Conservation (phyloP, 2,113 vertebrate species). For the Neotragus moschatus region DNA sequence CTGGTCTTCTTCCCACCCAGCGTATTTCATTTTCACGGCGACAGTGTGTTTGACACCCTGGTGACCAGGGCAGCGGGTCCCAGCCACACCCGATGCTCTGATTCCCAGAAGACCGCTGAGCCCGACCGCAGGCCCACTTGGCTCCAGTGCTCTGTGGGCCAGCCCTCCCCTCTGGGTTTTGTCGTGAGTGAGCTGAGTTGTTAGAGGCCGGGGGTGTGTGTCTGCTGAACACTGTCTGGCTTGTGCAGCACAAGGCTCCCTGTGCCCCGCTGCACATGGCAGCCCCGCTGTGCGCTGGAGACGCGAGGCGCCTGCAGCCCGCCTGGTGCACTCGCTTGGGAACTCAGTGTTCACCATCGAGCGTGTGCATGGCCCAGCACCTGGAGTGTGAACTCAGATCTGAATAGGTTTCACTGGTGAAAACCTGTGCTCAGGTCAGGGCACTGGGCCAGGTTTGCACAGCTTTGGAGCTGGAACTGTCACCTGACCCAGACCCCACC, state of each 20-base stretch:
- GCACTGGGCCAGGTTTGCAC: no score
- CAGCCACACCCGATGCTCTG: neutral
- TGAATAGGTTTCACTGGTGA: neutral
- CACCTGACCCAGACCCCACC: no score
- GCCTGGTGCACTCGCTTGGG: rapidly evolving
- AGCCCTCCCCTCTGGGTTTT: neutral
- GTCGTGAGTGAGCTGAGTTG: rapidly evolving
- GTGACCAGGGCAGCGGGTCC: neutral
- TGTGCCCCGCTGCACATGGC: no score
- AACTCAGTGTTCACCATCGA: neutral
- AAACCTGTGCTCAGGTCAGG: neutral
- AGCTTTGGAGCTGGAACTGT: neutral
- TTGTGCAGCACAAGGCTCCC: no score
- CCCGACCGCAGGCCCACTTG: no score
- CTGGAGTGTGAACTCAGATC: neutral
- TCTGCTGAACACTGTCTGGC: neutral
- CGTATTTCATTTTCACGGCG: neutral
- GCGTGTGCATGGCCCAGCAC: neutral
- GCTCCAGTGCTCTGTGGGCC: rapidly evolving
- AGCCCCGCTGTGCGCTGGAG: neutral
- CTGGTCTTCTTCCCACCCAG: neutral
- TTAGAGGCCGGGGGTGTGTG: no score
- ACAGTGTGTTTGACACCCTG: neutral
- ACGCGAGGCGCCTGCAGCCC: rapidly evolving
- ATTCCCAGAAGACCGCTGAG: neutral